Conservation (phyloP, 2,113 vertebrate genomes). For the Ceuthmochares aereus region DNA sequence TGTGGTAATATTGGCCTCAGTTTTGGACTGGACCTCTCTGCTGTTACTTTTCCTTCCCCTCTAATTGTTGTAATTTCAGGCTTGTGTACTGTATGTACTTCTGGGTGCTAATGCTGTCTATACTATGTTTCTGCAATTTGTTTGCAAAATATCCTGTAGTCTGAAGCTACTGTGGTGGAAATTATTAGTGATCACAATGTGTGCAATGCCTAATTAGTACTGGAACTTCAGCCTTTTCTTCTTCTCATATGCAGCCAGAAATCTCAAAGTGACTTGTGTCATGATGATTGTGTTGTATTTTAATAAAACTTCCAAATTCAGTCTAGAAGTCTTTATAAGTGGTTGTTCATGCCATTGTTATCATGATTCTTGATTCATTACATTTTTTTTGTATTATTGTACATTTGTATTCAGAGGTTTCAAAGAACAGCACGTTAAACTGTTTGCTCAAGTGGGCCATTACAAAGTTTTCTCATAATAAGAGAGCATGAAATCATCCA, state of each 20-base stretch:
- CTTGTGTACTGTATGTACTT: not conserved
- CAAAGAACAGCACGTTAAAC: not conserved
- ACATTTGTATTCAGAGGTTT: not conserved
- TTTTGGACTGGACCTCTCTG: not conserved
- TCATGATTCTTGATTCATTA: not conserved
- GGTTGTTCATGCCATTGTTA: not conserved
- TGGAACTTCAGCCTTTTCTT: not conserved
- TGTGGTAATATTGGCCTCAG: fast-evolving
- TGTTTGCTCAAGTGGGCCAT: conserved; percentile 32
- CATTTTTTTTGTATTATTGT: not conserved
- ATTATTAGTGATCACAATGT: not conserved
- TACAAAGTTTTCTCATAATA: conserved; percentile 44
- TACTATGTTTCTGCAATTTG: not conserved
- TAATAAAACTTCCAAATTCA: not conserved
- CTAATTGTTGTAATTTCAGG: not conserved
- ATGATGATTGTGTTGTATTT: not conserved
- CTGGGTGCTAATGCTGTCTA: not conserved
- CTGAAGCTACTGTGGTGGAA: conserved; percentile 24
- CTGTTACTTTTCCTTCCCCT: not conserved
- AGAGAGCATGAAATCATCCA: conserved; percentile 42
- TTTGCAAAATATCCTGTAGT: conserved; percentile 1
- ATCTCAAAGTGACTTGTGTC: not conserved
- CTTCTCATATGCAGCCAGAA: not conserved
- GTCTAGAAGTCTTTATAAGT: not conserved
- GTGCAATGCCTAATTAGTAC: not conserved